phyloP scores from a whole-genome alignment of 2,888 invertebrate species.

The Drosophila sordidapex region DNA sequence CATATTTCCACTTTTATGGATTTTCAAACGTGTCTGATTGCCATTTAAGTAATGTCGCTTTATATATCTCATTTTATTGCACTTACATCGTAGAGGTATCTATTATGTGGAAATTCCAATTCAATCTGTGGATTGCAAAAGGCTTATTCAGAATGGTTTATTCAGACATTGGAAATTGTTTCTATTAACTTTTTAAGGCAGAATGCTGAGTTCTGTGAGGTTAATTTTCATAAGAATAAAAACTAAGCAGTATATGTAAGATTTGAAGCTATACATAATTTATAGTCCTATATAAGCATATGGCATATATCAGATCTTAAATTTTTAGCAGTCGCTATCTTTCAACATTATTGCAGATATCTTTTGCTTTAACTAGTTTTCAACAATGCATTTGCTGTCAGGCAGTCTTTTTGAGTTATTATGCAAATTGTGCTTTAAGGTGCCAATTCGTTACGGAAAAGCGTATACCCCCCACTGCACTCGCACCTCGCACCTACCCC shows the following conservation, averaged over 20 bases:
- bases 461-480: background rate
- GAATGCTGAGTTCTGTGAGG: background rate
- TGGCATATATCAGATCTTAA: background rate
- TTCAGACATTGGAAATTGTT: background rate
- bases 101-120: constrained; percentile 38
- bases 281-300: background rate
- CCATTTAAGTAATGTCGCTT: constrained; percentile 66
- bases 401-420: constrained; percentile 11
- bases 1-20: constrained; percentile 76
- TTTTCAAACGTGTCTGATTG: constrained; percentile 77
- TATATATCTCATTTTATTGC: constrained; percentile 65
- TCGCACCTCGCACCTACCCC: background rate
- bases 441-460: constrained; percentile 39
- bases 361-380: background rate
- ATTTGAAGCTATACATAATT: background rate
- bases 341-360: background rate
- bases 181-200: background rate
- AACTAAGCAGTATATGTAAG: background rate
- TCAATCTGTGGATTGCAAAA: constrained; percentile 26
- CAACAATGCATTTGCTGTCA: background rate
- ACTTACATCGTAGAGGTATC: constrained; percentile 49
- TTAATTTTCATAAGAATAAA: background rate
- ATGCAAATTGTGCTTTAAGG: constrained; percentile 40
- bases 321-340: background rate
- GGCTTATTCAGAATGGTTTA: background rate